Conservation (phyloP, 2,113 vertebrate genomes). For the Chaetura pelagica region DNA sequence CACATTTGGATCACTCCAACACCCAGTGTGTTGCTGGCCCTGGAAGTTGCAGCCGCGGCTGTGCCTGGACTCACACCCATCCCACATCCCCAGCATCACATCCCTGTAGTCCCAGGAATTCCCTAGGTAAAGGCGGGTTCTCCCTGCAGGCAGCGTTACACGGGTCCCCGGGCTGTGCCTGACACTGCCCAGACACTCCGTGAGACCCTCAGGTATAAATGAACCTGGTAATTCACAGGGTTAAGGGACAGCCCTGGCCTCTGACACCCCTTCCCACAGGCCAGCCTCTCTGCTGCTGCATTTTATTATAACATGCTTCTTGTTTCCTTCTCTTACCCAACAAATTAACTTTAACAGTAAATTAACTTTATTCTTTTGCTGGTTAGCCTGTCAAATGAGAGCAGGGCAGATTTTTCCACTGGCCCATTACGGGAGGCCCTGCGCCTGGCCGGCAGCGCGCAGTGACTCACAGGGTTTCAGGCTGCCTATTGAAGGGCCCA, state of each 20-base stretch:
- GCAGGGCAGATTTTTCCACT: neutral
- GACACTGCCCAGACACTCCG: fast-evolving
- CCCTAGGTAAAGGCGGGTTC: fast-evolving
- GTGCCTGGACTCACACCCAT: fast-evolving
- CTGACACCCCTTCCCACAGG: neutral
- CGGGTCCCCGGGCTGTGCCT: neutral
- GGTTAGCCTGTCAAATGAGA: neutral
- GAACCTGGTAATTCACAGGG: fast-evolving
- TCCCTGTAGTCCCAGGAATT: fast-evolving
- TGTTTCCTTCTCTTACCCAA: conserved; percentile 12
- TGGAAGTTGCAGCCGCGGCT: fast-evolving
- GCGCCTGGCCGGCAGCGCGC: neutral
- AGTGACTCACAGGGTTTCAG: conserved; percentile 44
- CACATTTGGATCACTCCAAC: fast-evolving
- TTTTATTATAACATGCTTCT: neutral
- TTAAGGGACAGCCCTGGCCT: fast-evolving
- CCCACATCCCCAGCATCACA: neutral
- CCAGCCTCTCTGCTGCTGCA: neutral
- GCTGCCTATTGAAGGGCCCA: conserved; percentile 50
- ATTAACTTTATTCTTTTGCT: conserved; percentile 38
- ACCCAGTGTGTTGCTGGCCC: fast-evolving
- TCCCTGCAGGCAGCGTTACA: fast-evolving
- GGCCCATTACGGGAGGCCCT: neutral
- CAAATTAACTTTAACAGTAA: conserved; percentile 47
- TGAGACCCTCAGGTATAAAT: fast-evolving